A percentile compares a stretch with the other conserved stretches of the same genome.
phyloP scores from a whole-genome alignment of 1,140 invertebrate genomes.

The Pseudomyrmex sp. region DNA sequence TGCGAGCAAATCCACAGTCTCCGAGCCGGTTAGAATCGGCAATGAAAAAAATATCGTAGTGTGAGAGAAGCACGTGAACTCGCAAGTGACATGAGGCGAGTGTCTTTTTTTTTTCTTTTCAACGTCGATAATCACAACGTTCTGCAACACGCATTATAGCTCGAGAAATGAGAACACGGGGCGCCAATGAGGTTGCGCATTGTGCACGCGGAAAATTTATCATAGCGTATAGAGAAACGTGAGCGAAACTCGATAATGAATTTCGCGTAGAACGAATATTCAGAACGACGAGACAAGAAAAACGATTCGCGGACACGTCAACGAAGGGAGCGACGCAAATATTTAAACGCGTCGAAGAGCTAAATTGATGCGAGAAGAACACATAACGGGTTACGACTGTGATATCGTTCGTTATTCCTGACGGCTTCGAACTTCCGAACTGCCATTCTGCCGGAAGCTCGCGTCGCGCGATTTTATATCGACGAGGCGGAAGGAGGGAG shows the following conservation, averaged over 20 bases:
- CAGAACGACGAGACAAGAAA: not conserved
- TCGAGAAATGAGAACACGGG: constrained; percentile 26
- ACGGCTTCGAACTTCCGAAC: constrained; percentile 75
- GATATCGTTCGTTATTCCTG: constrained; percentile 73
- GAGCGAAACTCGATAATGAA: constrained; percentile 42
- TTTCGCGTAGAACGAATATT: constrained; percentile 36
- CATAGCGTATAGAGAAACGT: not conserved
- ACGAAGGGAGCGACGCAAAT: not conserved
- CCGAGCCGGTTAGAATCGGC: constrained; percentile 46
- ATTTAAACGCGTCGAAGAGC: not conserved
- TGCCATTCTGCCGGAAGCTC: constrained; percentile 74
- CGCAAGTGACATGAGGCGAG: constrained; percentile 3
- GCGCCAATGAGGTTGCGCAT: constrained; percentile 18
- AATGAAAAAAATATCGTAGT: not conserved
- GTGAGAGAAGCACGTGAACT: not conserved
- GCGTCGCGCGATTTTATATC: constrained; percentile 79
- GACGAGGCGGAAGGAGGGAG: constrained; percentile 63
- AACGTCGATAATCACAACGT: constrained; percentile 21
- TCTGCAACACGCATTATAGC: not conserved
- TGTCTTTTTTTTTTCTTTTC: constrained; percentile 33
- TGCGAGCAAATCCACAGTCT: constrained; percentile 16
- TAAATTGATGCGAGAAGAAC: constrained; percentile 43
- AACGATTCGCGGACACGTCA: not conserved
- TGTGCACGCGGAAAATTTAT: constrained; percentile 19
- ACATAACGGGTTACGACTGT: constrained; percentile 50